Base-by-base conservation (phyloP, 2,888 invertebrate species). In the Notodonta ziczac region DNA sequence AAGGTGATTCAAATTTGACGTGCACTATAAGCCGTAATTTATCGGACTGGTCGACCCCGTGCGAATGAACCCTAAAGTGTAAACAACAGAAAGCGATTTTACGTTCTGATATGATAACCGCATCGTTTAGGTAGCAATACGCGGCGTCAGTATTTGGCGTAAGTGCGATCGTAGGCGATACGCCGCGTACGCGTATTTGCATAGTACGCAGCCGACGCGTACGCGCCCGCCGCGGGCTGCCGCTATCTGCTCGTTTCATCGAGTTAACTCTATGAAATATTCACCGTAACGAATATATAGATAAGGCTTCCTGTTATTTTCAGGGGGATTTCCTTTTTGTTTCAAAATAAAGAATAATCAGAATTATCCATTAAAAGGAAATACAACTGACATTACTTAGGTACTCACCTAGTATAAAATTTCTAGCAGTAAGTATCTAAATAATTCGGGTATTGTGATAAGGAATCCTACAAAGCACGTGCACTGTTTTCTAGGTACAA, bases 251-350 rank as follows among this genome's bases (percentile, higher is more conserved):
- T 57, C 24, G 58, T 57, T 70, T 63, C 59, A 70, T 63, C 56
- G 57, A 68, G 72, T 63, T 72, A 65, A 61, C 51, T 65, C 58
- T 53, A 63, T 61, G 56, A 62, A 72, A 70, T 68, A 61, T 70
- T 68, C 58, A 60, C 58, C 56, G 53, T 62, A 61, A 68, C 54
- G 61, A 61, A 70, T 70, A 68, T 69, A 69, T 63, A 65, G 58
- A 64, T 62, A 72, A 72, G 62, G 57, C 56, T 69, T 62, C 60
- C 58, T 60, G 58, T 54, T 46, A 46, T 61, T 61, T 67, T 52
- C 8, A 14, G 13, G 40, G n/a, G 55, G 48, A 24, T 13, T 35
- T 48, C 9, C 51, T 61, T 61, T 40, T 50, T 42, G 44, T 55
- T 24, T 54, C 2, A 60, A 51, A 44, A 61, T 6, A 57, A 60